These are phyloP conservation scores for Amphibalanus amphitrite DNA, from an alignment of 1,140 invertebrate genomes.

Conservation along the genomic window DNA sequence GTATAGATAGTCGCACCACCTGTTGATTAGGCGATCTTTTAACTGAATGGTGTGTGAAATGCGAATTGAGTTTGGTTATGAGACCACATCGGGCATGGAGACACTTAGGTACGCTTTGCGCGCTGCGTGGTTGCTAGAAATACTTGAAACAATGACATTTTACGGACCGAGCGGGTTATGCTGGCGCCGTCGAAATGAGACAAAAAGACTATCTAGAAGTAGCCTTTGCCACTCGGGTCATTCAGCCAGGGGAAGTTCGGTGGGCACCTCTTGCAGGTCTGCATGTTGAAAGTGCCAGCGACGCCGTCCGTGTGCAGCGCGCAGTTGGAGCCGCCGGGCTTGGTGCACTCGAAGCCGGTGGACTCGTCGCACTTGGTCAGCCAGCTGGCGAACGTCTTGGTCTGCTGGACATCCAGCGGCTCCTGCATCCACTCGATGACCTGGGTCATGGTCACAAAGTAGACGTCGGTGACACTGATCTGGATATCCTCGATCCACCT, in stretches of 20 bases:
- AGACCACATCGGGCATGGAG: no score
- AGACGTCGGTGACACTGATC: slow-evolving; percentile 73
- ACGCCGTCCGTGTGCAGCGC: slow-evolving; percentile 80
- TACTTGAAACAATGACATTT: no score
- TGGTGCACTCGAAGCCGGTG: slow-evolving; percentile 64
- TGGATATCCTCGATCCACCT: slow-evolving; percentile 89
- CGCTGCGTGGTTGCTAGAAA: no score
- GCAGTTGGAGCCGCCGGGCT: slow-evolving; percentile 41
- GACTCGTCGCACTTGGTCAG: slow-evolving; percentile 67
- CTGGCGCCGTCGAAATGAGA: neutral
- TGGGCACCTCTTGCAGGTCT: slow-evolving; percentile 77
- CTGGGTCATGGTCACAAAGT: slow-evolving; percentile 94
- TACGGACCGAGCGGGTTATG: slow-evolving; percentile 2
- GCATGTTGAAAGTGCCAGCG: slow-evolving; percentile 75
- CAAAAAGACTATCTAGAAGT: slow-evolving; percentile 36
- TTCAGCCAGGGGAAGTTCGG: slow-evolving; percentile 88
- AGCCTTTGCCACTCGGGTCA: slow-evolving; percentile 78
- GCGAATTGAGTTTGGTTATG: no score
- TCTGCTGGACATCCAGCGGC: slow-evolving; percentile 59
- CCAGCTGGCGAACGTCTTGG: slow-evolving; percentile 85
- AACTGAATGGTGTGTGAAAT: no score
- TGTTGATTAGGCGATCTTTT: no score
- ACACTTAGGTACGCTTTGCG: no score
- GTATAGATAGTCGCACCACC: no score
- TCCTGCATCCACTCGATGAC: slow-evolving; percentile 95